Percentiles rank a stretch among this genome's conserved stretches.
Evolutionary conservation across 1,140 invertebrate genomes (phyloP).

Genomic region (Caenorhabditis tropicalis): DNA sequence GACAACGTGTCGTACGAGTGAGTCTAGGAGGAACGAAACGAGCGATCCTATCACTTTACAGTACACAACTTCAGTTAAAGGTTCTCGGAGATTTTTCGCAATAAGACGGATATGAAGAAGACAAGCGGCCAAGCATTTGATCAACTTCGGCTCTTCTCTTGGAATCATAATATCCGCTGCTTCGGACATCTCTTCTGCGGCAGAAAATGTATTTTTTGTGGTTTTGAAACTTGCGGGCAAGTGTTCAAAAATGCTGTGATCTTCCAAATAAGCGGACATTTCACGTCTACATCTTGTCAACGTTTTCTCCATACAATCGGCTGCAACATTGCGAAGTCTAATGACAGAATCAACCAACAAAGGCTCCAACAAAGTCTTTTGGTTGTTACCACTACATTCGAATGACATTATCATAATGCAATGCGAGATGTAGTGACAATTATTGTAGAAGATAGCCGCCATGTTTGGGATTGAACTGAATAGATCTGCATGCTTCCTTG

Average conservation of each 20-base stretch:
- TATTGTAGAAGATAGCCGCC: constrained; percentile 18
- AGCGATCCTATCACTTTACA: constrained; percentile 28
- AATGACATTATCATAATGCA: constrained; percentile 25
- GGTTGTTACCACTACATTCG: background rate
- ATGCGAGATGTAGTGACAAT: constrained; percentile 14
- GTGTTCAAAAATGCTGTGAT: constrained; percentile 13
- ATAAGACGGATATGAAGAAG: constrained; percentile 11
- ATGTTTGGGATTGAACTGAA: constrained; percentile 36
- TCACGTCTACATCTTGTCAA: constrained; percentile 15
- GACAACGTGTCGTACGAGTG: constrained; percentile 3
- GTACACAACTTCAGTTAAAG: constrained; percentile 11
- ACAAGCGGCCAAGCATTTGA: constrained; percentile 16
- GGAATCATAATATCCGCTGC: background rate
- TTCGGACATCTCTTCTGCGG: background rate
- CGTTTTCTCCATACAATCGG: constrained; percentile 23
- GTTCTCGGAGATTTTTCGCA: constrained; percentile 9
- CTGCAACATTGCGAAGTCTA: background rate
- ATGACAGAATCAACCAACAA: background rate
- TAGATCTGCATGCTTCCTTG: constrained; percentile 20
- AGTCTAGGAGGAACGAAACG: constrained; percentile 3
- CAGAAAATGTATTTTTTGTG: background rate
- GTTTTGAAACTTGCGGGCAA: constrained; percentile 16
- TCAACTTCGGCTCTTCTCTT: constrained; percentile 20
- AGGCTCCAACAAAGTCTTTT: constrained; percentile 26
- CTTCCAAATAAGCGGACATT: constrained; percentile 21